These are phyloP conservation scores for Stegana nigrithorax DNA, from an alignment of 2,888 invertebrate genomes.

Conservation along the genomic window DNA sequence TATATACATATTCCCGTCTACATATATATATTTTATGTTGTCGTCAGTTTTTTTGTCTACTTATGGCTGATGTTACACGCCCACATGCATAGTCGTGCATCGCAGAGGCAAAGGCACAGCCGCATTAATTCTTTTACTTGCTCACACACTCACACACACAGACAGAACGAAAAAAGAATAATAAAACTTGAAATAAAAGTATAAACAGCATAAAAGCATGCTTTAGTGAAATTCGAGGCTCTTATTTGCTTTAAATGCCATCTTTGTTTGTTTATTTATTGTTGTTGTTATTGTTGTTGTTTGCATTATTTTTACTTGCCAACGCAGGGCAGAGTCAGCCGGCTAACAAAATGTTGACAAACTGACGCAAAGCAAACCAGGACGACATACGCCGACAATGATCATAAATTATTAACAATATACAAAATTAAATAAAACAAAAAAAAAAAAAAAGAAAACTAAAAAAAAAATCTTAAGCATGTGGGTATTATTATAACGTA, in stretches of 20 bases:
- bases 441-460: neutral
- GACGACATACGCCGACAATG: too few species aligned
- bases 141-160: too few species aligned
- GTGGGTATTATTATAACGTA: neutral
- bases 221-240: neutral
- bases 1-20: too few species aligned
- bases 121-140: too few species aligned
- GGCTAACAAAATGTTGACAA: constrained; percentile 5
- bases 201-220: neutral
- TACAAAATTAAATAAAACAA: neutral
- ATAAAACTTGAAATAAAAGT: neutral
- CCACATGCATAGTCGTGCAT: too few species aligned
- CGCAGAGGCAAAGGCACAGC: too few species aligned
- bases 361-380: constrained; percentile 3
- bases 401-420: too few species aligned
- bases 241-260: constrained; percentile 7
- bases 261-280: neutral
- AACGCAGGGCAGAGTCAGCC: too few species aligned
- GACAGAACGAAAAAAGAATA: neutral
- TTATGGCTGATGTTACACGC: too few species aligned
- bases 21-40: too few species aligned
- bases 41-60: too few species aligned
- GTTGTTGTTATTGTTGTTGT: neutral
- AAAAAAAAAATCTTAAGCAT: constrained; percentile 4
- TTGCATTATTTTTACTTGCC: neutral